Conservation (phyloP, 2,888 invertebrate species). For the Willowsia nigromaculata region DNA sequence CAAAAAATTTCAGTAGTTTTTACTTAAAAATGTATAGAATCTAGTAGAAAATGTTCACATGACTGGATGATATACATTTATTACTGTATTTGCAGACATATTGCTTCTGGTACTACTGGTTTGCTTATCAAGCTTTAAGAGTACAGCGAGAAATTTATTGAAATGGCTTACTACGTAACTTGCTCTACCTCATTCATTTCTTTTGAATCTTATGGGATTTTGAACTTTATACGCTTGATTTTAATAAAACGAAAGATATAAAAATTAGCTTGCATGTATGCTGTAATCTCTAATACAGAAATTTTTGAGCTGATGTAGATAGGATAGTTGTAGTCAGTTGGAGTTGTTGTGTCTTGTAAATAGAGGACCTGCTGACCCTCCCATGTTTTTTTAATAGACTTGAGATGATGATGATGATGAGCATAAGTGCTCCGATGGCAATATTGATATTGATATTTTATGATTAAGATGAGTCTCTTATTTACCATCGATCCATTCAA, state of each 20-base stretch:
- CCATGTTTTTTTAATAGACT: constrained; percentile 35
- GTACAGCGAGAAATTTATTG: constrained; percentile 47
- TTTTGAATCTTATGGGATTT: neutral
- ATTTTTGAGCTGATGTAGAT: too few relatives aligned
- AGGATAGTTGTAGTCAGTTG: too few relatives aligned
- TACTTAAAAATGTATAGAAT: neutral
- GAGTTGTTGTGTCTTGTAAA: constrained; percentile 27
- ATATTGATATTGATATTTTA: constrained; percentile 30
- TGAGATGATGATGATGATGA: neutral
- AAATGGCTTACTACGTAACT: neutral
- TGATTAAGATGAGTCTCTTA: constrained; percentile 45
- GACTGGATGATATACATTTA: constrained; percentile 61
- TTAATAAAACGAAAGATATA: constrained; percentile 1
- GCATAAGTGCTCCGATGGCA: neutral
- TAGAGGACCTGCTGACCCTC: constrained; percentile 60
- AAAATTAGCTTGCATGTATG: too few relatives aligned
- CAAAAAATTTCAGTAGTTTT: constrained; percentile 1
- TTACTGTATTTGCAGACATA: constrained; percentile 35
- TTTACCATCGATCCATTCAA: constrained; percentile 24
- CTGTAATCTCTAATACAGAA: too few relatives aligned
- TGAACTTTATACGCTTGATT: neutral
- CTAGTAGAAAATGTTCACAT: neutral
- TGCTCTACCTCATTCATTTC: neutral
- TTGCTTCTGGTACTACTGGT: constrained; percentile 25
- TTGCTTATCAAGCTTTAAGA: neutral